Conservation (phyloP, 2,113 vertebrate species). For the Tamias sibiricus region DNA sequence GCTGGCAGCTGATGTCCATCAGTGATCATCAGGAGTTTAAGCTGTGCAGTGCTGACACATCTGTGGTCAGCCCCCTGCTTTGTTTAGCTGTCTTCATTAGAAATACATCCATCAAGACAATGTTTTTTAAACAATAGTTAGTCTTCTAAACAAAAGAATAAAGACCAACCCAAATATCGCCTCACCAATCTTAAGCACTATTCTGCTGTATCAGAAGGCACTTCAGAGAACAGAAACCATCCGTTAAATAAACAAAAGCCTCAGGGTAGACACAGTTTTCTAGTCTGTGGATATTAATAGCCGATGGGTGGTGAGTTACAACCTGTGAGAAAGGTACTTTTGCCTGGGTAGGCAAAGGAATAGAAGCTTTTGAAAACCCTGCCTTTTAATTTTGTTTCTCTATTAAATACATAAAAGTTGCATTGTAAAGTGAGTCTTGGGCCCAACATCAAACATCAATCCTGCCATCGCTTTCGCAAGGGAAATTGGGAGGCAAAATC, state of each 20-base stretch:
- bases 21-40: not conserved
- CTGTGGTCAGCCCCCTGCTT: not conserved
- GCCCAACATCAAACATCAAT: not conserved
- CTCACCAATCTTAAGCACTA: constrained; percentile 47
- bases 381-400: constrained; percentile 47
- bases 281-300: not conserved
- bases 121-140: constrained; percentile 43
- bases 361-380: constrained; percentile 29
- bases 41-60: not conserved
- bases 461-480: constrained; percentile 8
- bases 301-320: not conserved
- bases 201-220: not conserved
- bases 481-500: not conserved
- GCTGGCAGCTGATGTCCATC: not conserved
- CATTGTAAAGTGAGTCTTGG: constrained; percentile 3
- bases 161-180: constrained; percentile 45
- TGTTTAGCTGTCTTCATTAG: constrained; percentile 54
- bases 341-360: not conserved
- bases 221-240: constrained; percentile 48
- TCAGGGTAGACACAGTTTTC: not conserved
- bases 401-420: constrained; percentile 17
- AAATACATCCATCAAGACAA: not conserved
- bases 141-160: constrained; percentile 59
- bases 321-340: not conserved
- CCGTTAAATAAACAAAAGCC: constrained; percentile 38